Percentiles rank a stretch among this genome's conserved stretches.
Conservation (phyloP, 2,797 vertebrate species). For the Ptychadena robeensis region DNA sequence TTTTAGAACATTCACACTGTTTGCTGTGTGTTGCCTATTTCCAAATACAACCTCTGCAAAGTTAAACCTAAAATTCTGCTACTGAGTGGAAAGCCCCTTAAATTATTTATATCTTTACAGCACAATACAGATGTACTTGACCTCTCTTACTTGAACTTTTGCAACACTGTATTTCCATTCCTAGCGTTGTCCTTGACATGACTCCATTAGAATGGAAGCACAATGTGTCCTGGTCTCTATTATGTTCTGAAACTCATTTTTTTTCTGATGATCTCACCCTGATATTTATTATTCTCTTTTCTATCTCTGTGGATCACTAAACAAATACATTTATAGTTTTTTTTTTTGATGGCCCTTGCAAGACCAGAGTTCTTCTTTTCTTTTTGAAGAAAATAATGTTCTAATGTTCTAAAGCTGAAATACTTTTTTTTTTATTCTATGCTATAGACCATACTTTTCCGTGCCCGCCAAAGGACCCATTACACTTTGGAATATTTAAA, state of each 20-base stretch:
- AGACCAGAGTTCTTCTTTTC: neutral
- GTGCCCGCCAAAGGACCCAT: constrained; percentile 44
- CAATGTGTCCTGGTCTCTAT: constrained; percentile 2
- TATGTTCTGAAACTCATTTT: constrained; percentile 21
- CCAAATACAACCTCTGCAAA: constrained; percentile 9
- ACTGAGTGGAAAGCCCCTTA: constrained; percentile 17
- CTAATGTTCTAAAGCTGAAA: constrained; percentile 24
- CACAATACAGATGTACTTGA: constrained; percentile 53
- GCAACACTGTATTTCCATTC: constrained; percentile 38
- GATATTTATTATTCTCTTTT: neutral
- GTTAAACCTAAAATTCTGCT: constrained; percentile 12
- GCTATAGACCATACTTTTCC: constrained; percentile 9
- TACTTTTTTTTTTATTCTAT: constrained; percentile 21
- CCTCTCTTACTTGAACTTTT: constrained; percentile 50
- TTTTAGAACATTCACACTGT: too few relatives aligned
- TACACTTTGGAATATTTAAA: constrained; percentile 44
- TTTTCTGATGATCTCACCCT: neutral
- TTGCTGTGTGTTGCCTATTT: too few relatives aligned
- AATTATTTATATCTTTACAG: constrained; percentile 44
- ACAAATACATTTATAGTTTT: neutral
- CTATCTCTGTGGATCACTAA: constrained; percentile 5
- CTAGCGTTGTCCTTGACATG: constrained; percentile 19
- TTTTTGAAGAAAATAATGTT: neutral
- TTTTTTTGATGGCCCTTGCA: neutral
- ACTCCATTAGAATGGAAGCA: constrained; percentile 30